phyloP scores from a whole-genome alignment of 2,113 vertebrate species.

The human region GRCh38 chr11:81449501-81450000 shows the following conservation, averaged over 20 bases:
- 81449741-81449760: background rate
- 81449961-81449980: background rate
- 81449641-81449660: background rate
- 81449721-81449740: background rate
- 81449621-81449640: background rate
- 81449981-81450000: background rate
- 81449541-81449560: background rate
- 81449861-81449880: background rate
- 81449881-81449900: background rate
- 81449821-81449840: background rate
- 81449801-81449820: background rate
- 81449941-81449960: background rate
- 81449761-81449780: background rate
- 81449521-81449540: background rate
- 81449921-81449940: background rate
- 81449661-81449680: background rate
- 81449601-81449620: background rate
- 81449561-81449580: background rate
- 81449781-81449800: background rate
- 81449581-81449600: background rate
- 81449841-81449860: background rate
- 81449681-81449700: background rate
- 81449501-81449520: background rate
- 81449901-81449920: background rate
- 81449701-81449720: too few relatives aligned